Evolutionary conservation across 2,113 vertebrate genomes (phyloP), one percentile per base, ranked within the genome.

Genomic region (Riparia riparia): DNA sequence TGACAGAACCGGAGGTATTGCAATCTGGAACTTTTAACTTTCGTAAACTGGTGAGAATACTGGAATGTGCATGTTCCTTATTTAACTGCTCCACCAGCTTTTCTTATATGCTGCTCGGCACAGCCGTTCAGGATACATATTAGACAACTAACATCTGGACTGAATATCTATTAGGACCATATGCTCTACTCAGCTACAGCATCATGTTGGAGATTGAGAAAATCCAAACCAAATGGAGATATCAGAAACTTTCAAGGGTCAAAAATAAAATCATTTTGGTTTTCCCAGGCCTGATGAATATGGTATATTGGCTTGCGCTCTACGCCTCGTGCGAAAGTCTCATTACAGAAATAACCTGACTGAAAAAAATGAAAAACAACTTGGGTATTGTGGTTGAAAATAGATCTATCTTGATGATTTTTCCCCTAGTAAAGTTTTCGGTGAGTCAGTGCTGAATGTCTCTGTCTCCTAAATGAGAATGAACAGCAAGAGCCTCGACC

Each of bases 191-290:
- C 82, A 74, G 95, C 94, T 96, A 91, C 86, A 96, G 94, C 97
- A 97, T 97, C 96, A 77, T 97, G 91, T 61, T 94, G 92, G 95
- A 97, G 98, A 97, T 72, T 95, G 96, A 93, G 95, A 97, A 97
- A 98, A 98, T 98, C 79, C 92, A 98, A 98, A 98, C 98, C 96
- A 97, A 98, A 98, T 97, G 97, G 96, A 97, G 96, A 96, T 98
- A 98, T 97, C 90, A 95, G 94, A 97, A 96, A 97, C 91, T 98
- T 97, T 96, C 88, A 98, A 97, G 97, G 97, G 97, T 98, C 97
- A 98, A 97, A 97, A 97, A 97, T 88, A 97, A 98, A 97, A 97
- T 96, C n/a, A 94, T 97, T 97, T 97, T 97, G 96, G 94, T 92
- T 95, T 97, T 98, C 93, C 86, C 83, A 96, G 95, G 90, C 89